Percentiles rank a stretch among this genome's conserved stretches.
These are phyloP conservation scores for Thinocorus orbignyianus DNA, from an alignment of 2,113 vertebrate species.

Conservation along the genomic window DNA sequence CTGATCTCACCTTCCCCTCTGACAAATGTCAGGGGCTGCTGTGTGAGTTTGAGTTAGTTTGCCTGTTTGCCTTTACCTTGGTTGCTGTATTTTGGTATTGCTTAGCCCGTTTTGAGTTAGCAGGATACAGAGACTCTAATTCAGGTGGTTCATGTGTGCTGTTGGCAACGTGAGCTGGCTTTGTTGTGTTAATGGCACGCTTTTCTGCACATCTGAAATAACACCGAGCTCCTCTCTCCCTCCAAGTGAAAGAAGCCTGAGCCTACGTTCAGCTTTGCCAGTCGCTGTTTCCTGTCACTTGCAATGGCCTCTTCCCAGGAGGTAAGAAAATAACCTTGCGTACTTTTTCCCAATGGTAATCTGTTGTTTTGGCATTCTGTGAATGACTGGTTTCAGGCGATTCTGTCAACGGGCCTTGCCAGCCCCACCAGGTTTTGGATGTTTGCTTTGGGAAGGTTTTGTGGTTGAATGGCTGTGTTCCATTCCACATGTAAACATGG, in stretches of 20 bases:
- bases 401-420: slow-evolving; percentile 14
- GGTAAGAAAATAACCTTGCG: slow-evolving; percentile 43
- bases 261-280: not conserved
- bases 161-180: not conserved
- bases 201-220: slow-evolving; percentile 12
- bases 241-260: not conserved
- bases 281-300: not conserved
- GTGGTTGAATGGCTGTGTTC: slow-evolving; percentile 53
- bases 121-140: not conserved
- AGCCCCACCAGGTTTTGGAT: slow-evolving; percentile 67
- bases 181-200: not conserved
- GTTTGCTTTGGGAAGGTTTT: slow-evolving; percentile 72
- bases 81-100: not conserved
- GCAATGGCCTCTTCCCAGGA: not conserved
- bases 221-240: not conserved
- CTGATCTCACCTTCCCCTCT: not conserved
- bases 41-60: not conserved
- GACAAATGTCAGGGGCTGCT: not conserved
- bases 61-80: not conserved
- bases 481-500: slow-evolving; percentile 72
- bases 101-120: not conserved
- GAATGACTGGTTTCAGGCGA: slow-evolving; percentile 32
- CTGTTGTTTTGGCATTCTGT: slow-evolving; percentile 33
- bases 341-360: not conserved
- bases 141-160: not conserved